Conservation (phyloP, 2,888 invertebrate genomes). For the Philhelius pedissequus region DNA sequence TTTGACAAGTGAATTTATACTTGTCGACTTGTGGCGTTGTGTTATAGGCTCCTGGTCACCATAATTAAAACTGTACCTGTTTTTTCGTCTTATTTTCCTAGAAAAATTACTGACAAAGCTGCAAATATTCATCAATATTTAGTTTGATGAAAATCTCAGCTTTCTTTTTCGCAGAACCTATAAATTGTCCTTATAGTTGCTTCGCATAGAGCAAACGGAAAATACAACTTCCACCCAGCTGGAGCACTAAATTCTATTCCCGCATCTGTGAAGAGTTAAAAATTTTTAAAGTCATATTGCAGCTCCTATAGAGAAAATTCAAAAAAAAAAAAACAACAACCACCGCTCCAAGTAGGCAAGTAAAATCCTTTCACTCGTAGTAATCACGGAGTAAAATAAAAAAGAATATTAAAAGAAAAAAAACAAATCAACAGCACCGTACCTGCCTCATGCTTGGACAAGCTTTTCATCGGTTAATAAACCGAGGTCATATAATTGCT, state of each 20-base stretch:
- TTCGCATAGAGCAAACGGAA: neutral
- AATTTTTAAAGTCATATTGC: slow-evolving; percentile 40
- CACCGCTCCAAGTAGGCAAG: slow-evolving; percentile 37
- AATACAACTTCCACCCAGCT: neutral
- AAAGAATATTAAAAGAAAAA: neutral
- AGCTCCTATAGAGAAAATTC: neutral
- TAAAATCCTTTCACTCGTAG: slow-evolving; percentile 59
- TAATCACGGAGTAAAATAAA: slow-evolving; percentile 35
- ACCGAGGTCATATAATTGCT: slow-evolving; percentile 66
- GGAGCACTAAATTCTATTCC: neutral
- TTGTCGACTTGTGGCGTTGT: too few species aligned
- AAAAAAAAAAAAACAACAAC: slow-evolving; percentile 8
- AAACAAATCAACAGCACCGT: slow-evolving; percentile 16
- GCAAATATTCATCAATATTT: too few species aligned
- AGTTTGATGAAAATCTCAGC: neutral
- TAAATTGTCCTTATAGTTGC: neutral
- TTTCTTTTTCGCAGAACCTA: neutral
- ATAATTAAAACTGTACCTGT: too few species aligned
- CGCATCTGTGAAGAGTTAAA: slow-evolving; percentile 28
- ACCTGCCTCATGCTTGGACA: slow-evolving; percentile 52
- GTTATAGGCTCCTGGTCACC: too few species aligned
- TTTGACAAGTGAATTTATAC: too few species aligned
- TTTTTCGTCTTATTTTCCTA: too few species aligned
- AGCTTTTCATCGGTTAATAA: slow-evolving; percentile 67
- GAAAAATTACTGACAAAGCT: too few species aligned